Evolutionary conservation across 1,140 invertebrate genomes (phyloP).

Genomic region (Procambarus clarkii): DNA sequence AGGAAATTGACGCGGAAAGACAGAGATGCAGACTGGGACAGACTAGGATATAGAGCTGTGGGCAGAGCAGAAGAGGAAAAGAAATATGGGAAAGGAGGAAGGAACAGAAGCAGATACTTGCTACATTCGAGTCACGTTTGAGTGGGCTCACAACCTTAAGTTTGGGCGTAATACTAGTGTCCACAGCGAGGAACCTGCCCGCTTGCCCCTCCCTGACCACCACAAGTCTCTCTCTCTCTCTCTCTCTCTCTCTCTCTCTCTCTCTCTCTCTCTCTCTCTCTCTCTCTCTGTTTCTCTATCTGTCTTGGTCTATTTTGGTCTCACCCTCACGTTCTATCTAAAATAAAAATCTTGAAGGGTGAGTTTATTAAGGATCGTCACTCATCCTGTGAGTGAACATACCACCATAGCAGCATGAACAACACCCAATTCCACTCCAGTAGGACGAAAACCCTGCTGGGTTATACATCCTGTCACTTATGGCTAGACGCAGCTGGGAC

Average conservation of each 20-base stretch:
- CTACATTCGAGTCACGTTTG: slow-evolving; percentile 45
- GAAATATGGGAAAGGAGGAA: slow-evolving; percentile 3
- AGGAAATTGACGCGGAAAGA: no score
- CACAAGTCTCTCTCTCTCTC: no score
- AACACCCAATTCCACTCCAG: no score
- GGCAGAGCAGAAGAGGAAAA: slow-evolving; percentile 6
- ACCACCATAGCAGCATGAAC: no score
- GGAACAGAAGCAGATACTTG: slow-evolving; percentile 4
- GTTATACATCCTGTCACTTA: background rate
- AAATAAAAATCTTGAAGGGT: no score
- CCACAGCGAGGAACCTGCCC: slow-evolving; percentile 13
- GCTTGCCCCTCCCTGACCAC: background rate
- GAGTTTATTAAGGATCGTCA: no score
- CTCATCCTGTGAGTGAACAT: no score
- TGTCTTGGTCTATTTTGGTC: background rate
- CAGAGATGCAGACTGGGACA: no score
- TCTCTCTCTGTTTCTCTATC: background rate
- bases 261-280: no score
- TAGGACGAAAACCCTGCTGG: no score
- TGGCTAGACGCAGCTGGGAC: no score
- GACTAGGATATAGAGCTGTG: background rate
- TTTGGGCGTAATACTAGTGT: slow-evolving; percentile 52
- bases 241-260: background rate
- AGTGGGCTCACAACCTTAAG: slow-evolving; percentile 40
- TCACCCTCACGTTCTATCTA: background rate